phyloP scores from a whole-genome alignment of 2,797 vertebrate species.

The Acanthornis magna region DNA sequence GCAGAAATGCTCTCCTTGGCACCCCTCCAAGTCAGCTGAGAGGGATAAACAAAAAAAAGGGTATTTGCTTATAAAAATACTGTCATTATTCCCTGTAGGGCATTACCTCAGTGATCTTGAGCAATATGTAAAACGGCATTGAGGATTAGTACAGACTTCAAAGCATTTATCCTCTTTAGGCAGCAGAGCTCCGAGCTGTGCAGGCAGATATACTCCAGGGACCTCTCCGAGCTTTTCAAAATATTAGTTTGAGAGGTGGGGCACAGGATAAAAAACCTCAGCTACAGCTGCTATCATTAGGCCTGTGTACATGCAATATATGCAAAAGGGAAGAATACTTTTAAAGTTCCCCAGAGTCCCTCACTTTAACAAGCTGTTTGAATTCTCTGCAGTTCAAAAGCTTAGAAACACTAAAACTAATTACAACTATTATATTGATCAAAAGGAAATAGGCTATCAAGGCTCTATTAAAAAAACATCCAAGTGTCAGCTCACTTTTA shows the following conservation, averaged over 20 bases:
- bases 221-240: conserved; percentile 37
- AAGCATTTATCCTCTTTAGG: conserved; percentile 51
- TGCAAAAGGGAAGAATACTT: conserved; percentile 33
- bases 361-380: conserved; percentile 32
- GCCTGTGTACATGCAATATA: neutral
- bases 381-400: conserved; percentile 55
- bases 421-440: conserved; percentile 57
- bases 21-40: neutral
- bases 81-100: neutral
- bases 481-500: neutral
- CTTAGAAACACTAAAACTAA: conserved; percentile 50
- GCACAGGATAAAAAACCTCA: neutral
- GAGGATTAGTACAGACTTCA: conserved; percentile 48
- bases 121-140: neutral
- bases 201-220: conserved; percentile 28
- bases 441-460: conserved; percentile 33
- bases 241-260: conserved; percentile 57
- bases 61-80: conserved; percentile 3
- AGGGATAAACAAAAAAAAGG: neutral
- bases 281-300: neutral
- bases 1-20: neutral
- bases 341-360: conserved; percentile 11
- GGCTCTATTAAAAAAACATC: neutral
- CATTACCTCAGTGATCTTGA: neutral
- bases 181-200: neutral